Percentiles rank a stretch among this genome's conserved stretches.
phyloP scores from a whole-genome alignment of 30 jellyfish, hydroid and myxozoan genomes.

The Aurelia coerulea region DNA sequence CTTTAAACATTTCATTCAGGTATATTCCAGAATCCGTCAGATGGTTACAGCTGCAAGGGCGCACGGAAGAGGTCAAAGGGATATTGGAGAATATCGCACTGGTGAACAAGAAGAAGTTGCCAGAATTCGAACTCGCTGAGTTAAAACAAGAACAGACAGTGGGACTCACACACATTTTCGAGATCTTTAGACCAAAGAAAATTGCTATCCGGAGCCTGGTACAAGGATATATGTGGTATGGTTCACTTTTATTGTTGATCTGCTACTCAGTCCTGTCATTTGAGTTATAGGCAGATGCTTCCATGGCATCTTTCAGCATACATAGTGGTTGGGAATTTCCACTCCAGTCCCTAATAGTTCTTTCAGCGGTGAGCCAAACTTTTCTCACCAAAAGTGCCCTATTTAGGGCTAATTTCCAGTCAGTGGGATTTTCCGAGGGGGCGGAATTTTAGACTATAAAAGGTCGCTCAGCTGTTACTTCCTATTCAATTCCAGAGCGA shows the following conservation, averaged over 20 bases:
- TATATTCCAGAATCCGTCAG: slow-evolving; percentile 85
- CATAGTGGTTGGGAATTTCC: too few relatives aligned
- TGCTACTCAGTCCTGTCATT: too few relatives aligned
- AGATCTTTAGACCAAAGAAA: slow-evolving; percentile 55
- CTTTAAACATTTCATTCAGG: not conserved
- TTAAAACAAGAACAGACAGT: slow-evolving; percentile 39
- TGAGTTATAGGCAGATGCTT: too few relatives aligned
- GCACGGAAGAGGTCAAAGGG: slow-evolving; percentile 56
- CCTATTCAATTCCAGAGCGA: too few relatives aligned
- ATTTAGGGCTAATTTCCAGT: too few relatives aligned
- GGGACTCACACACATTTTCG: slow-evolving; percentile 11
- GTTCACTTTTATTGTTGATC: not conserved
- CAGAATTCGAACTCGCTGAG: slow-evolving; percentile 13
- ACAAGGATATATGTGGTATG: slow-evolving; percentile 83
- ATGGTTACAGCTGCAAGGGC: slow-evolving; percentile 77
- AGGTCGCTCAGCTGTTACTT: too few relatives aligned
- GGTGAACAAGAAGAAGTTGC: slow-evolving; percentile 41
- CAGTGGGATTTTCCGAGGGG: too few relatives aligned
- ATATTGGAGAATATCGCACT: slow-evolving; percentile 66
- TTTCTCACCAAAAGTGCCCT: too few relatives aligned
- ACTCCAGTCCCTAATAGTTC: too few relatives aligned
- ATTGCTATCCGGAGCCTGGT: slow-evolving; percentile 66
- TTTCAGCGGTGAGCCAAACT: too few relatives aligned
- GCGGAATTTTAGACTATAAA: too few relatives aligned
- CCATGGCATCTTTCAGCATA: too few relatives aligned